These are phyloP conservation scores for Oreochromis mossambicus DNA, from an alignment of 2,797 vertebrate species.

Conservation along the genomic window DNA sequence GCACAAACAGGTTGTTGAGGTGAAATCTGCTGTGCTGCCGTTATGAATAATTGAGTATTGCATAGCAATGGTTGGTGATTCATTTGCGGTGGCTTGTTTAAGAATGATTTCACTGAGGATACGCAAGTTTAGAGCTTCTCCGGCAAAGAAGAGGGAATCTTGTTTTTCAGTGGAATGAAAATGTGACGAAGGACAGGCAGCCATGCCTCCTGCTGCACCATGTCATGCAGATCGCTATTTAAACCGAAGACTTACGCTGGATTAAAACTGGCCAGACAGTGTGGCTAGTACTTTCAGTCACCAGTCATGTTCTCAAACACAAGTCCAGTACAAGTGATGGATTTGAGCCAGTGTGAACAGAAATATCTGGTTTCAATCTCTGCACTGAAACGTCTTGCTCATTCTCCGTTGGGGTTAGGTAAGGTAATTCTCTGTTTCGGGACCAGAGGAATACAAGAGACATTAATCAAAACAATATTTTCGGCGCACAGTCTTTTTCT, in stretches of 20 bases:
- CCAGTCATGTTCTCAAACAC: constrained; percentile 51
- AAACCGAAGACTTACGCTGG: not conserved
- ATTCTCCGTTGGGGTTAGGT: constrained; percentile 59
- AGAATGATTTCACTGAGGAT: constrained; percentile 33
- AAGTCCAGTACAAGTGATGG: constrained; percentile 48
- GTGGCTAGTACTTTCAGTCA: constrained; percentile 32
- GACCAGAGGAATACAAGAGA: constrained; percentile 51
- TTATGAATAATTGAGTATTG: constrained; percentile 1
- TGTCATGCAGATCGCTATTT: not conserved
- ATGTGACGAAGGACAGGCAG: constrained; percentile 10
- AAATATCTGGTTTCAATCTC: constrained; percentile 70
- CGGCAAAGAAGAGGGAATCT: constrained; percentile 6
- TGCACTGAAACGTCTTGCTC: constrained; percentile 41
- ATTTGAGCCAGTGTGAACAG: constrained; percentile 55
- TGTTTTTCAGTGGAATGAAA: constrained; percentile 21
- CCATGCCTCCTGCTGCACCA: constrained; percentile 5
- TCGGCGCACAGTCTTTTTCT: constrained; percentile 3
- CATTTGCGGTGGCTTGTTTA: constrained; percentile 15
- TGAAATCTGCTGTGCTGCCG: not conserved
- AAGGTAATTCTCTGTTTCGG: constrained; percentile 63
- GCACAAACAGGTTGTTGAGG: constrained; percentile 41
- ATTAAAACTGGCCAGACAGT: constrained; percentile 40
- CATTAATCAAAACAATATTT: constrained; percentile 64
- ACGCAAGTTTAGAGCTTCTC: not conserved
- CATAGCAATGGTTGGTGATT: constrained; percentile 13